Evolutionary conservation across 35 echinoderm and acorn worm species (phyloP), one percentile per base, ranked within the genome.

Genomic region (Eucidaris tribuloides): DNA sequence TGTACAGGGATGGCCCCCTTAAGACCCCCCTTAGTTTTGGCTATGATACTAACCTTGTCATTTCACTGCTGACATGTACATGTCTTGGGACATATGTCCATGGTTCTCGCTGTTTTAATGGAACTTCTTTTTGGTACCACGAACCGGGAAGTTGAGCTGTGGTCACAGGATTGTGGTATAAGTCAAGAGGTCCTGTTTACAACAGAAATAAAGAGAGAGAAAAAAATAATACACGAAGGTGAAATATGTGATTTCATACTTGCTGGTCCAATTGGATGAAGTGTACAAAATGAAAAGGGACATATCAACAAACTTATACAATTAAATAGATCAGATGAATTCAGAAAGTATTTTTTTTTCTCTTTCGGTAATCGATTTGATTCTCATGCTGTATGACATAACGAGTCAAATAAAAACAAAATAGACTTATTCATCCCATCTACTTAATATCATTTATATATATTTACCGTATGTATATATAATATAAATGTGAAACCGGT

Each of bases 101-200:
- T 0, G 84, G 76, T 34, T 87, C 84, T 24, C 84, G 59, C 72
- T 87, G 70, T 22, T 52, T 78, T 30, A 87, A 31, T 2, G 37
- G 77, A 3, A 44, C 41, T 4, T 87, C 84, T 36, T 87, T 87
- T 24, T 62, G 38, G 62, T 77, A 42, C 84, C 84, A 97, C 87
- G 85, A 92, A 6, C 94, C 94, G 77, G 81, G 84, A 11, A 59
- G 36, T 49, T 92, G 74, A 62, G 84, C 79, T 74, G 94, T 92
- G 42, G 94, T 97, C 50, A 97, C 32, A 34, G 84, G 62, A 61
- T 87, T 84, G 56, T 80, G 86, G 33, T 84, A 89, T 28, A 97
- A 77, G 15, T 91, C 85, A 92, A 88, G 86, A 3, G 89, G 94
- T 62, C 79, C 89, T 97, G 62, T 20, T 13, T 27, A 45, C n/a